These are phyloP conservation scores for Holacanthus passer DNA, from an alignment of 2,113 vertebrate genomes.

Conservation along the genomic window DNA sequence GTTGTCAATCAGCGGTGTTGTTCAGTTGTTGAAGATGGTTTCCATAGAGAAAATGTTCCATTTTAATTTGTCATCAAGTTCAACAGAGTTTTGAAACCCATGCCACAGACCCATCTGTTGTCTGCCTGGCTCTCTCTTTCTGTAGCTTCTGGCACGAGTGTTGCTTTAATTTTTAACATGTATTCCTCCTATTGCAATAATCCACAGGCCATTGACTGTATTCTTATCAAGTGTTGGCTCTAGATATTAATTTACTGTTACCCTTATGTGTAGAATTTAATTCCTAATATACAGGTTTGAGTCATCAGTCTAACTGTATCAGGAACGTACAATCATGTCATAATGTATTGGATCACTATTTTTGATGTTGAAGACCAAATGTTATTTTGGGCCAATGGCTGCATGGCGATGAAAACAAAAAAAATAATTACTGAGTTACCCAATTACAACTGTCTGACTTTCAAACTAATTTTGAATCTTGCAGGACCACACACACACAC, in stretches of 20 bases:
- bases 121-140: not conserved
- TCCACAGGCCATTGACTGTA: not conserved
- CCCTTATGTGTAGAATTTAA: not conserved
- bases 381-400: slow-evolving; percentile 9
- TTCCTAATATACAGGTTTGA: too few relatives aligned
- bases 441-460: slow-evolving; percentile 28
- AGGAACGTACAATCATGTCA: too few relatives aligned
- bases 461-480: slow-evolving; percentile 2
- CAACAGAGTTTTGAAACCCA: not conserved
- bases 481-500: slow-evolving; percentile 20
- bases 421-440: slow-evolving; percentile 22
- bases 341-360: not conserved
- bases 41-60: not conserved
- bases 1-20: not conserved
- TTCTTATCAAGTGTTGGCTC: not conserved
- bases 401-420: slow-evolving; percentile 27
- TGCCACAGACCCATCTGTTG: not conserved
- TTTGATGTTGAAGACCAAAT: not conserved
- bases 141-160: not conserved
- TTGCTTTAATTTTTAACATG: not conserved
- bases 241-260: not conserved
- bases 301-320: not conserved
- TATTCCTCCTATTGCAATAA: not conserved
- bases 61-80: not conserved
- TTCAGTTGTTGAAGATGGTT: not conserved